Conservation (phyloP, 2,113 vertebrate species). For the Sclerurus mexicanus region DNA sequence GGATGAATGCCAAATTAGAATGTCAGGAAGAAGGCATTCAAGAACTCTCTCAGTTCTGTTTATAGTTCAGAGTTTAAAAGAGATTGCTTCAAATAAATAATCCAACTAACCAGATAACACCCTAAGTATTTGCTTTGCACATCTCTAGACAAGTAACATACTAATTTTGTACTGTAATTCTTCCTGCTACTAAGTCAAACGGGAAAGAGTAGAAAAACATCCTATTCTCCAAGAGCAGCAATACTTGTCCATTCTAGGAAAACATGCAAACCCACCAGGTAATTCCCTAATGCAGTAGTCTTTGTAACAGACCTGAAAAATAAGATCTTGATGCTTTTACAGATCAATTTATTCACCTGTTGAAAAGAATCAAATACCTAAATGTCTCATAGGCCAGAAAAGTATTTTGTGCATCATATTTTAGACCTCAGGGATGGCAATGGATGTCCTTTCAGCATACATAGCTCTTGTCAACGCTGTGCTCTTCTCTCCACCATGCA, state of each 20-base stretch:
- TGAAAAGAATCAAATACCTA: neutral
- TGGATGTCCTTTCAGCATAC: neutral
- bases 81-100: neutral
- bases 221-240: neutral
- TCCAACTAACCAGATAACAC: neutral
- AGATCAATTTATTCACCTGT: neutral
- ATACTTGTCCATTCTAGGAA: neutral
- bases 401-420: neutral
- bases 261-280: neutral
- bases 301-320: neutral
- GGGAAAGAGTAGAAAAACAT: neutral
- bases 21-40: neutral
- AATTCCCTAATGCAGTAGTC: neutral
- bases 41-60: neutral
- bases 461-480: neutral
- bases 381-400: neutral
- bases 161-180: neutral
- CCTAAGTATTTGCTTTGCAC: neutral
- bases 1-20: neutral
- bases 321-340: neutral
- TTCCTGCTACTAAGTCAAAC: neutral
- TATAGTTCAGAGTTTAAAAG: neutral
- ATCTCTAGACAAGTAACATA: neutral
- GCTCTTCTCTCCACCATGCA: neutral
- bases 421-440: neutral